These are phyloP conservation scores for Crotalus tigris DNA, from an alignment of 2,113 vertebrate genomes.

Conservation along the genomic window DNA sequence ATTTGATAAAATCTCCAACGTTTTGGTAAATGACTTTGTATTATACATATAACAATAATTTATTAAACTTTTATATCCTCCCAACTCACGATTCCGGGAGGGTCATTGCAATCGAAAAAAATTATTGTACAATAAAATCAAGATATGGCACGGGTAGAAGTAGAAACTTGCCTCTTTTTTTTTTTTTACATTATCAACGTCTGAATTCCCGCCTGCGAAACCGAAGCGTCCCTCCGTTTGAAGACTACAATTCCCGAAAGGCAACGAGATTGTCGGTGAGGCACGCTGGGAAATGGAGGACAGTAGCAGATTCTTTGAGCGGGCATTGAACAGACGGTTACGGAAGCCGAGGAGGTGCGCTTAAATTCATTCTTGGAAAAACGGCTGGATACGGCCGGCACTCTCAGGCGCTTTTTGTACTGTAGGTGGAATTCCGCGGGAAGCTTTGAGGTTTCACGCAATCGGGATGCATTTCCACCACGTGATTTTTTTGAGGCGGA, in stretches of 20 bases:
- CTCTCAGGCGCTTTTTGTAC: not conserved
- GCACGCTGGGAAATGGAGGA: conserved; percentile 13
- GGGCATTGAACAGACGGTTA: not conserved
- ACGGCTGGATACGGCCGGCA: not conserved
- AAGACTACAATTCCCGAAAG: conserved; percentile 12
- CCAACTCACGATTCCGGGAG: not conserved
- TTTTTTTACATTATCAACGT: not conserved
- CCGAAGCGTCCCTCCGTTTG: not conserved
- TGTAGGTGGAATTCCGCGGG: not conserved
- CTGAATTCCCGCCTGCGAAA: not conserved
- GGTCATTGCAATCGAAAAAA: not conserved
- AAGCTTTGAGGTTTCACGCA: not conserved
- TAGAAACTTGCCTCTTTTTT: not conserved
- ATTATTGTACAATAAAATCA: not conserved
- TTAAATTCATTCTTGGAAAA: not conserved
- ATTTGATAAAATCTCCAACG: not conserved
- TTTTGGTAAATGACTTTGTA: not conserved
- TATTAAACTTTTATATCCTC: not conserved
- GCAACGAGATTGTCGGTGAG: not conserved
- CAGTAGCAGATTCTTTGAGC: not conserved
- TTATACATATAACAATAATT: not conserved
- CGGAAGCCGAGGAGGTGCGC: not conserved
- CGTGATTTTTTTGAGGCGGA: not conserved
- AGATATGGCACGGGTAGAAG: not conserved
- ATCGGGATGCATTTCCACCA: not conserved